phyloP scores from a whole-genome alignment of 2,888 invertebrate genomes.

The Ypsolopha sequella region DNA sequence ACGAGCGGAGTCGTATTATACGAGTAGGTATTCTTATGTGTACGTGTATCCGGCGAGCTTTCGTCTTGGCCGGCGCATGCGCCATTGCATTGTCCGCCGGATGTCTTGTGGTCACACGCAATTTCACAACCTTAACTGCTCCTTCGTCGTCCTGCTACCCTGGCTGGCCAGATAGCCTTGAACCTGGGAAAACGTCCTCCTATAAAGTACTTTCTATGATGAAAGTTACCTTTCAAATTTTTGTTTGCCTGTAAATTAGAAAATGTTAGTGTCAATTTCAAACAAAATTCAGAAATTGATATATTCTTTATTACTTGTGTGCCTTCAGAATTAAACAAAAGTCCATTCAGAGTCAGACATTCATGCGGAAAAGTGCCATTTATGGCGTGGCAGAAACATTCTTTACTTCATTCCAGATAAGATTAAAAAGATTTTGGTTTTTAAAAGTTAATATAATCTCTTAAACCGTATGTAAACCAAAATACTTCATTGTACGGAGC shows the following conservation, averaged over 20 bases:
- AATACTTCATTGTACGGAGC: neutral
- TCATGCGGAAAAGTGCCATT: no score
- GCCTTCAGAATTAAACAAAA: neutral
- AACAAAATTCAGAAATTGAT: no score
- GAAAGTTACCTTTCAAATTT: no score
- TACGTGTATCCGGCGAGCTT: constrained; percentile 59
- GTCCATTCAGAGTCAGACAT: no score
- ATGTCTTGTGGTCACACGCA: constrained; percentile 68
- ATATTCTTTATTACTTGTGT: no score
- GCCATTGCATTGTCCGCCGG: constrained; percentile 52
- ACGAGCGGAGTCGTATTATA: neutral
- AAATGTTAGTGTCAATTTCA: no score
- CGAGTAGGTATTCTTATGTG: constrained; percentile 16
- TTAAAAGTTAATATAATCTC: no score
- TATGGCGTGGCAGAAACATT: no score
- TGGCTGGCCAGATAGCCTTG: constrained; percentile 24
- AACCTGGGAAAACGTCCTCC: neutral
- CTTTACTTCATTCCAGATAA: no score
- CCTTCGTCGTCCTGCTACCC: constrained; percentile 38
- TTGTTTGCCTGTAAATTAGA: neutral
- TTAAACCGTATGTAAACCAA: no score
- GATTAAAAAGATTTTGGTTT: no score
- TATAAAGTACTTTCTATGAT: no score
- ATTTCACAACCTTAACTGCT: constrained; percentile 57
- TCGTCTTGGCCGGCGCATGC: constrained; percentile 36